Evolutionary conservation across 1,140 invertebrate species (phyloP).

Genomic region (Aphelinus atriplicis): DNA sequence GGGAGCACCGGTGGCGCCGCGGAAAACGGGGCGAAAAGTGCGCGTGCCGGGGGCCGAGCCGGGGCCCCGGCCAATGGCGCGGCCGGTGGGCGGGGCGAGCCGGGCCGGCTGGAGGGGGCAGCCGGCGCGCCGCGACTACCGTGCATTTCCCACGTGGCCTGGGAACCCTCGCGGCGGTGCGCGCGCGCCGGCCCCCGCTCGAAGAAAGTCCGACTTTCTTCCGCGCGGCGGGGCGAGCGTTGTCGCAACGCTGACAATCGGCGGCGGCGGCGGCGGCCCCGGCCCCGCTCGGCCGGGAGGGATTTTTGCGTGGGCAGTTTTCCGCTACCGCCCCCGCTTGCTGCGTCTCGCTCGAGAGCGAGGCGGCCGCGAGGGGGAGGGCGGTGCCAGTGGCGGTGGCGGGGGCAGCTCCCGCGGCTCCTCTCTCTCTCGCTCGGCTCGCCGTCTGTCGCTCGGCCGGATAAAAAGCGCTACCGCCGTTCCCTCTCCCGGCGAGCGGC

Average conservation of each 20-base stretch:
- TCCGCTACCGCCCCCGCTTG: slow-evolving; percentile 56
- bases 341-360: slow-evolving; percentile 41
- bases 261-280: slow-evolving; percentile 26
- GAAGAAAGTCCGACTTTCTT: slow-evolving; percentile 41
- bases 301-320: slow-evolving; percentile 7
- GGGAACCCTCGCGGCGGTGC: slow-evolving; percentile 66
- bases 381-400: slow-evolving; percentile 34
- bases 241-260: slow-evolving; percentile 21
- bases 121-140: slow-evolving; percentile 60
- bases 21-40: slow-evolving; percentile 33
- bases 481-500: slow-evolving; percentile 42
- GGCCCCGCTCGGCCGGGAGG: background rate
- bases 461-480: slow-evolving; percentile 60
- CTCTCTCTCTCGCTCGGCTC: background rate
- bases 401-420: background rate
- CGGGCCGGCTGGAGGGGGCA: slow-evolving; percentile 52
- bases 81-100: slow-evolving; percentile 49
- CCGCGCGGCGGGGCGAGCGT: slow-evolving; percentile 15
- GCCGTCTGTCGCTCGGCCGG: slow-evolving; percentile 19
- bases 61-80: slow-evolving; percentile 45
- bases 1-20: background rate
- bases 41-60: slow-evolving; percentile 2
- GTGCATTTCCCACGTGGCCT: slow-evolving; percentile 68
- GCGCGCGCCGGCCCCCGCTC: slow-evolving; percentile 35
- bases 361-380: slow-evolving; percentile 32